Percentiles rank a stretch among this genome's conserved stretches.
Evolutionary conservation across 2,797 vertebrate species (phyloP).

Genomic region (Neosilurus hyrtlii): DNA sequence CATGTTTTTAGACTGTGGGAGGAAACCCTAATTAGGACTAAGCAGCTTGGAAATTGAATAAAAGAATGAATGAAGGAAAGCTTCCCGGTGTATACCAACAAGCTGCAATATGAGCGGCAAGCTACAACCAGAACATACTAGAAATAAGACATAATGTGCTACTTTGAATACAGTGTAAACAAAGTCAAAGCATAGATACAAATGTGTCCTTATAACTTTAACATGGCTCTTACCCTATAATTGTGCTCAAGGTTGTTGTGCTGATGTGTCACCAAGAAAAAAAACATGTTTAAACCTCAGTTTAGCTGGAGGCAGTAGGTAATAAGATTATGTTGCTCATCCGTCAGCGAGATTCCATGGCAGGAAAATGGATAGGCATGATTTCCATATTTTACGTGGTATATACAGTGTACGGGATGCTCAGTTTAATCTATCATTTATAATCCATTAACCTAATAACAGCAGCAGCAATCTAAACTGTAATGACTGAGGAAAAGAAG

Average conservation of each 20-base stretch:
- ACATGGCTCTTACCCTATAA: background rate
- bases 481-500: background rate
- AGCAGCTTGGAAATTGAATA: too few species aligned
- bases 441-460: slow-evolving; percentile 6
- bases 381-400: background rate
- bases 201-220: background rate
- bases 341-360: background rate
- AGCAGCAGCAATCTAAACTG: background rate
- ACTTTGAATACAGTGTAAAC: background rate
- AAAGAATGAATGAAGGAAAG: too few species aligned
- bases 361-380: background rate
- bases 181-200: background rate
- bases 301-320: background rate
- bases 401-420: background rate
- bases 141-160: background rate
- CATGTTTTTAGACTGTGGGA: too few species aligned
- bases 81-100: too few species aligned
- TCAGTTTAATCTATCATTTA: slow-evolving; percentile 11
- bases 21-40: too few species aligned
- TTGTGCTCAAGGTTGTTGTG: background rate
- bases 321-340: background rate
- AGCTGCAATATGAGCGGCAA: too few species aligned
- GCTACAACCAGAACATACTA: background rate
- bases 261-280: background rate
- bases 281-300: background rate